Evolutionary conservation across 2,888 invertebrate species (phyloP), one percentile per base, ranked within the genome.

Genomic region (Cosmorhoe ocellata): DNA sequence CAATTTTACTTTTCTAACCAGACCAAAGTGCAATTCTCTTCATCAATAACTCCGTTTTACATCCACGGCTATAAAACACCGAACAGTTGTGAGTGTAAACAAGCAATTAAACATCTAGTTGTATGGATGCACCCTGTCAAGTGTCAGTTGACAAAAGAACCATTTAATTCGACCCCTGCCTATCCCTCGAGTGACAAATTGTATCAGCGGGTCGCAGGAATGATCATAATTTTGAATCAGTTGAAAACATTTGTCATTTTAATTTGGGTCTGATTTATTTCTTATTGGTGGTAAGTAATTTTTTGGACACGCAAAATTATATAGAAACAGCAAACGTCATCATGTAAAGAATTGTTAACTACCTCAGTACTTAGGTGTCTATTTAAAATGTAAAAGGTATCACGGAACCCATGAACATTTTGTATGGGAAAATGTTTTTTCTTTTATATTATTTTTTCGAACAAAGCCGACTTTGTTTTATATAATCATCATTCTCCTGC

Each of bases 71-170:
- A 46, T 32, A 40, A 36, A 47, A 53, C 38, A 43, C 28, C 36
- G 43, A 66, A 67, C 81, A 81, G 84, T 84, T 81, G 79, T 84
- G 81, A 84, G 56, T 71, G 73, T 76, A 84, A 84, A 84, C 84
- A 84, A 79, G 77, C 80, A 76, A 84, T 85, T 83, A 79, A 76
- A 70, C 67, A 71, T 64, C 10, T 14, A 60, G 52, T 56, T 60
- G 59, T 69, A 63, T 65, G 52, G 70, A 70, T 65, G 73, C 76
- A 74, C 81, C 84, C 84, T 71, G 74, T 71, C 78, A 76, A 82
- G 77, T 84, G 84, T 78, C 79, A 76, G 53, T 58, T 71, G 60
- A 79, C 81, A 83, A 81, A 62, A 72, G 65, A 48, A 68, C 66
- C 76, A 69, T 80, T 83, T 79, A 76, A 78, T 79, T 71, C 68